Base-by-base conservation (phyloP, 1,140 invertebrate genomes). In the Sycophaga agraensis region DNA sequence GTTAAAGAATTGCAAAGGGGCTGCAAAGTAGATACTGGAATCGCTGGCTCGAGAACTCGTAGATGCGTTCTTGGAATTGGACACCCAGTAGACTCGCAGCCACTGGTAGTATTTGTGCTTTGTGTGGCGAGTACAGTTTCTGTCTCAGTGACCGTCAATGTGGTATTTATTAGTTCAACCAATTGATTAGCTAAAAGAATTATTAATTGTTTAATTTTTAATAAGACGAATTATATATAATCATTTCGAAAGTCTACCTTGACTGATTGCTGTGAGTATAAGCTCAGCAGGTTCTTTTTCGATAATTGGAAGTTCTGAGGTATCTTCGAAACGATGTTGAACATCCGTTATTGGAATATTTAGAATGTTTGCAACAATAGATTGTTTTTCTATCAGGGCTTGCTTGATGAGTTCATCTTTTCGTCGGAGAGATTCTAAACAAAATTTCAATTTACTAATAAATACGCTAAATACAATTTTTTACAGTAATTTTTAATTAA, bases 351-450 rank as follows among this genome's bases (percentile, higher is more conserved):
- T 82, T 34, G 90, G 88, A 71, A 92, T 86, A 76, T 89, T 86
- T 66, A 91, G 82, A 66, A 92, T 86, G 74, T 91, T 89, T 62
- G 88, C 89, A 62, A 92, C 86, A 51, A 93, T 80, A 66, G 82
- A 78, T 65, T 91, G 87, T 68, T 92, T 92, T 65, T 92, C 90
- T 39, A 82, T 81, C 61, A 92, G 76, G n/a, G 88, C 86, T 73
- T 86, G 82, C 53, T 84, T 83, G 51, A 93, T 89, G 39, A 86
- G 76, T 68, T 87, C 83, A 69, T 92, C 89, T 70, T 91, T 87
- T 51, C 89, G 82, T 62, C 87, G 83, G 55, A 92, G 79, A 80
- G 84, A 84, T 78, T 92, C 90, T 86, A 72, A 39, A 39, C n/a
- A 39, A 39, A 39, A 14, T 39, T 39, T 9, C n/a, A 39, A 39